A percentile compares a stretch with the other conserved stretches of the same genome.
phyloP scores from a whole-genome alignment of 2,888 invertebrate species.

The Cepaea hortensis region DNA sequence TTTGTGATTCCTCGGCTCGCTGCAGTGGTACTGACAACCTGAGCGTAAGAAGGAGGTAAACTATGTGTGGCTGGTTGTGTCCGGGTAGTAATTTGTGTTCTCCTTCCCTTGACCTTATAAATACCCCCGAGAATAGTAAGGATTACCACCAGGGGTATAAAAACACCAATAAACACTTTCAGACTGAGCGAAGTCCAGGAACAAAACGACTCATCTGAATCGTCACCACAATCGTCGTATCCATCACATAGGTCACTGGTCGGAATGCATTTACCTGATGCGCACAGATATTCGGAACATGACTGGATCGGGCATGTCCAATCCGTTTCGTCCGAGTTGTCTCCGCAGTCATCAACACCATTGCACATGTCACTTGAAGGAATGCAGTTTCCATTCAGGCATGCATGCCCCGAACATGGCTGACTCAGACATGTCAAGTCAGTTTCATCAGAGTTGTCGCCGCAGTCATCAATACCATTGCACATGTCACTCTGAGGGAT shows the following conservation, averaged over 20 bases:
- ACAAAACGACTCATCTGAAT: slow-evolving; percentile 12
- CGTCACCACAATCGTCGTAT: slow-evolving; percentile 8
- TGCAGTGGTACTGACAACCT: too few relatives aligned
- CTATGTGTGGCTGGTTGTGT: too few relatives aligned
- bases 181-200: too few relatives aligned
- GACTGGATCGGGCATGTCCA: too few relatives aligned
- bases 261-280: background rate
- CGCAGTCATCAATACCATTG: slow-evolving; percentile 5
- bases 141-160: too few relatives aligned
- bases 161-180: too few relatives aligned
- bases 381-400: background rate
- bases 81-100: background rate
- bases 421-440: too few relatives aligned
- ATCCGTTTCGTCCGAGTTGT: slow-evolving; percentile 3
- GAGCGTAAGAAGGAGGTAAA: too few relatives aligned
- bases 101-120: background rate
- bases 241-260: background rate
- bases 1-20: too few relatives aligned
- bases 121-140: too few relatives aligned
- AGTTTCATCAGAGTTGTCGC: slow-evolving; percentile 11
- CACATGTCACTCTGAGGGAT: background rate
- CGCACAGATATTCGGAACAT: too few relatives aligned
- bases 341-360: slow-evolving; percentile 9
- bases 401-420: too few relatives aligned
- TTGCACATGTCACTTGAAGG: background rate